Base-by-base conservation (phyloP, 2,797 vertebrate genomes). In the Acropternis orthonyx region DNA sequence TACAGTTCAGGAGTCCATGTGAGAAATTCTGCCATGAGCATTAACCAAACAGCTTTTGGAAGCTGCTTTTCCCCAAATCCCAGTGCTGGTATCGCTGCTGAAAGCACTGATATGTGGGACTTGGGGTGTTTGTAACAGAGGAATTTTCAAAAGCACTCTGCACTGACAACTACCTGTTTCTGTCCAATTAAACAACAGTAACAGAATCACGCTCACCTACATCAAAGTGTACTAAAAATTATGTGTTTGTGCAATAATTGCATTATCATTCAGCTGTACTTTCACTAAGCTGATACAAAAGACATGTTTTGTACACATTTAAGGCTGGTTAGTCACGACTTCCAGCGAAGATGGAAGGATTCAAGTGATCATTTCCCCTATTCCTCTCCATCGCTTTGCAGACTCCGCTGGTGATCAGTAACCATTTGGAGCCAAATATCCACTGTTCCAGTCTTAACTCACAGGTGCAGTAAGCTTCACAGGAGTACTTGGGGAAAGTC, bases 371-470 rank as follows among this genome's bases (percentile, higher is more conserved):
- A 3, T 20, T 52, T 32, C 28, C 22, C 10, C 49, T 34, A 1
- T 4, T 55, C n/a, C 43, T 49, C 37, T 73, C 81, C 32, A 48
- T 3, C 0, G 0, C 52, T 66, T 51, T 27, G 18, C 37, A 44
- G 52, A 44, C 28, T 43, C 59, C 1, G 7, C 43, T 46, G 44
- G 20, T 48, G 43, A 27, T 16, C 39, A 43, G n/a, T 36, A 54
- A 62, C 8, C 17, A 3, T 43, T 32, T 4, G 1, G 20, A 88
- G 44, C 8, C 43, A 39, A 28, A 2, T 0, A 52, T 5, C 10
- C 43, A 11, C 24, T 12, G 5, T 18, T 66, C 28, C 4, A 5
- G 8, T 19, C 65, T 23, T 18, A 39, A 3, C 28, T 18, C 30
- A 20, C 13, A 62, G 15, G n/a, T 21, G 12, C n/a, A 68, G 9